Evolutionary conservation across 2,113 vertebrate genomes (phyloP).

Genomic region (Upupa epops): DNA sequence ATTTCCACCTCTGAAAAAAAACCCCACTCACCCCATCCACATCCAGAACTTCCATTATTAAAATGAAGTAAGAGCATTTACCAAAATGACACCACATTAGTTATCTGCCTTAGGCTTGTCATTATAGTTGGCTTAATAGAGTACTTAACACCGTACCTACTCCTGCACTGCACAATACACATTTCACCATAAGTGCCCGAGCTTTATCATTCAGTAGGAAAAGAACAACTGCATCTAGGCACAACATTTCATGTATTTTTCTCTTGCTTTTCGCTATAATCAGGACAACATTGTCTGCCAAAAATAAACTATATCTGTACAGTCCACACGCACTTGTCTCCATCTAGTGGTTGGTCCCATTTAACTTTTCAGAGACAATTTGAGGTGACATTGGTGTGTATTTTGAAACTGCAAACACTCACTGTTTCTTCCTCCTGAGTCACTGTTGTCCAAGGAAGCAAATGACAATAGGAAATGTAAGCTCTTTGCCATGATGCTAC

Average conservation of each 20-base stretch:
- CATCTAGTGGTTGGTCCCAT: neutral
- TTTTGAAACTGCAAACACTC: neutral
- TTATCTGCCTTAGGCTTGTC: neutral
- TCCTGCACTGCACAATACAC: neutral
- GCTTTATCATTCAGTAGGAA: neutral
- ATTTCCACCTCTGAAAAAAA: neutral
- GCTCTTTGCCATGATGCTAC: neutral
- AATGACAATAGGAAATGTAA: fast-evolving
- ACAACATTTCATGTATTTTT: neutral
- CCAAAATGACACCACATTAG: neutral
- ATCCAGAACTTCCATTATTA: neutral
- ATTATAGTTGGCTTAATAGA: neutral
- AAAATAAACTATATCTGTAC: no score
- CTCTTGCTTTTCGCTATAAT: neutral
- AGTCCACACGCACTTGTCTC: neutral
- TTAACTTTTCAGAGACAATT: no score
- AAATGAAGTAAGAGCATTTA: neutral
- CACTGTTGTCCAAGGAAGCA: neutral
- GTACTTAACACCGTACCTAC: neutral
- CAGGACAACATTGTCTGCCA: neutral
- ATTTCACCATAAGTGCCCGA: neutral
- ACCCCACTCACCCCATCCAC: no score
- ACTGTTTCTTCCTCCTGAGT: neutral
- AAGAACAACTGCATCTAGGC: neutral
- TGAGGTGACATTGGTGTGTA: fast-evolving